Evolutionary conservation across 35 echinoderm and acorn worm genomes (phyloP).

Genomic region (Nesometra sesokonis): DNA sequence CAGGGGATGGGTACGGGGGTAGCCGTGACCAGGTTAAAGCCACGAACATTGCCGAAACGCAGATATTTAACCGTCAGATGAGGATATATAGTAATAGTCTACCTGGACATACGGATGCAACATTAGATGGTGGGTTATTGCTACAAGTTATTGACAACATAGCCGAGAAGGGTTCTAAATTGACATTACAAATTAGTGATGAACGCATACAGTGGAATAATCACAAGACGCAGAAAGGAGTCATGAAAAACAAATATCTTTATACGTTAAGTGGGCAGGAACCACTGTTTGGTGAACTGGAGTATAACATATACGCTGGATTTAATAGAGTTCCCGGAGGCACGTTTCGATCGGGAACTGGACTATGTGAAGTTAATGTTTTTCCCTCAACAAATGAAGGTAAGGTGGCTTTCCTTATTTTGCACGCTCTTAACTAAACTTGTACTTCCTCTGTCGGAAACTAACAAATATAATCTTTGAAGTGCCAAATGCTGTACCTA

Average conservation of each 20-base stretch:
- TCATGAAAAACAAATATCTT: constrained; percentile 51
- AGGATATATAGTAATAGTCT: constrained; percentile 79
- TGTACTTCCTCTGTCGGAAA: too few species aligned
- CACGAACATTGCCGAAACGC: constrained; percentile 81
- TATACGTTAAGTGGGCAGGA: constrained; percentile 70
- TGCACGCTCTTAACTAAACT: too few species aligned
- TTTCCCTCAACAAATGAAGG: constrained; percentile 39
- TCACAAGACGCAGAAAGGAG: constrained; percentile 30
- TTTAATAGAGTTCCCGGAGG: constrained; percentile 76
- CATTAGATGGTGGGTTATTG: constrained; percentile 76
- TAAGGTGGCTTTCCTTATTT: constrained; percentile 16
- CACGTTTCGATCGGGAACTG: constrained; percentile 46
- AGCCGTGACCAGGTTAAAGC: constrained; percentile 27
- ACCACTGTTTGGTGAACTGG: constrained; percentile 48
- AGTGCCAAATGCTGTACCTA: too few species aligned
- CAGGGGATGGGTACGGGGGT: constrained; percentile 82
- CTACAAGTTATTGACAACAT: constrained; percentile 85
- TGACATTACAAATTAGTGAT: constrained; percentile 69
- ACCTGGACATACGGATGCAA: constrained; percentile 50
- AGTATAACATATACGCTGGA: constrained; percentile 74
- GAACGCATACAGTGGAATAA: constrained; percentile 86
- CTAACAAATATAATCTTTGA: too few species aligned
- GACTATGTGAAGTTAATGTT: constrained; percentile 75
- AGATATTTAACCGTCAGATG: constrained; percentile 71
- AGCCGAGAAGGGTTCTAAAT: constrained; percentile 33